Evolutionary conservation across 2,888 invertebrate genomes (phyloP).

Genomic region (Plusia festucae): DNA sequence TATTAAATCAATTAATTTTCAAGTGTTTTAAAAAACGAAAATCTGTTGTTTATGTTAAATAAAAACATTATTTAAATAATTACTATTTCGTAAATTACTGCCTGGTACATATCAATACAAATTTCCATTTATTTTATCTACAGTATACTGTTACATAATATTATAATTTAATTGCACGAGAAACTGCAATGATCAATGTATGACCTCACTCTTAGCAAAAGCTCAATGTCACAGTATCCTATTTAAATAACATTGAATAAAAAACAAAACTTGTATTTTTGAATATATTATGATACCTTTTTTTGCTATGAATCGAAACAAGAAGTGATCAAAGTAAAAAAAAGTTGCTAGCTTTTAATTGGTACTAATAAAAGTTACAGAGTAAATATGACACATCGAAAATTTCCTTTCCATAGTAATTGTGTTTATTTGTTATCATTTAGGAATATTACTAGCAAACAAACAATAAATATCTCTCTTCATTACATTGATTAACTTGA

Average conservation of each 20-base stretch:
- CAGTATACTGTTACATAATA: no score
- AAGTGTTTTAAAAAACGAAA: no score
- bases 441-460: conserved; percentile 56
- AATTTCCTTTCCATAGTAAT: conserved; percentile 47
- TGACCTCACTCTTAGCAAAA: conserved; percentile 24
- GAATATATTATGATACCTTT: not conserved
- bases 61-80: no score
- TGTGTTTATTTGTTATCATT: conserved; percentile 50
- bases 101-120: no score
- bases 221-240: not conserved
- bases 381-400: conserved; percentile 27
- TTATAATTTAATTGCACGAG: conserved; percentile 22
- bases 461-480: conserved; percentile 45
- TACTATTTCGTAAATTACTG: no score
- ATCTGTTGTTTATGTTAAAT: no score
- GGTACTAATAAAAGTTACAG: not conserved
- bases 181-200: conserved; percentile 19
- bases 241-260: not conserved
- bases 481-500: conserved; percentile 37
- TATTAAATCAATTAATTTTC: no score
- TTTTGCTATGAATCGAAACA: not conserved
- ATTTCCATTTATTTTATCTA: not conserved
- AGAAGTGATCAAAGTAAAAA: not conserved
- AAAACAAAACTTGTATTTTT: not conserved
- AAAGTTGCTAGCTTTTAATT: no score